phyloP scores from a whole-genome alignment of 2,113 vertebrate genomes.

The Solea senegalensis region DNA sequence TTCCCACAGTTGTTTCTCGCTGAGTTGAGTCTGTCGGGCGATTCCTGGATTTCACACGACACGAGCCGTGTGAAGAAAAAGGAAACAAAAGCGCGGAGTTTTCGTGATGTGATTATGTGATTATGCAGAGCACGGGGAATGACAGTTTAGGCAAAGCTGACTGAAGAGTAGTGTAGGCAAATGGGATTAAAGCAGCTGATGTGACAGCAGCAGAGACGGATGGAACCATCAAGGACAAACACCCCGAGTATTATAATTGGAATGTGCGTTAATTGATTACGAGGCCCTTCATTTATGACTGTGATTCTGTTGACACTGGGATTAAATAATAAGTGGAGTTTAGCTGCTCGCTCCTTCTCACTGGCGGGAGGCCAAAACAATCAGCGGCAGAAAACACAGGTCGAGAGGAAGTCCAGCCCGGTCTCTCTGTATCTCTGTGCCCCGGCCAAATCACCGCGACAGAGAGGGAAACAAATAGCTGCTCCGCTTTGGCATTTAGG shows the following conservation, averaged over 20 bases:
- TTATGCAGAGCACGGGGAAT: constrained; percentile 50
- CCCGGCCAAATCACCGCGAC: constrained; percentile 80
- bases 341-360: constrained; percentile 61
- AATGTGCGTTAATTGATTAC: constrained; percentile 81
- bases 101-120: constrained; percentile 52
- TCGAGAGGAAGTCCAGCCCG: constrained; percentile 79
- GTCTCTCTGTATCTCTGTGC: constrained; percentile 77
- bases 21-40: constrained; percentile 2
- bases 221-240: constrained; percentile 51
- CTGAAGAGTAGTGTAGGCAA: constrained; percentile 39
- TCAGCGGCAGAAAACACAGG: constrained; percentile 74
- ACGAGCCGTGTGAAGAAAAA: background rate
- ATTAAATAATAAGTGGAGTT: constrained; percentile 85
- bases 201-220: constrained; percentile 61
- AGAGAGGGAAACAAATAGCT: constrained; percentile 84
- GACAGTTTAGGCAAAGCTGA: constrained; percentile 30
- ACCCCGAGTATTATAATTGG: constrained; percentile 63
- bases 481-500: constrained; percentile 52
- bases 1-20: constrained; percentile 10
- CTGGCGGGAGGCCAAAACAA: constrained; percentile 84
- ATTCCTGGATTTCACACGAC: constrained; percentile 12
- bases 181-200: constrained; percentile 54
- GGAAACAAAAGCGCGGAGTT: constrained; percentile 7
- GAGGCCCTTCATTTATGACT: constrained; percentile 83
- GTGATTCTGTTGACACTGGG: constrained; percentile 81